These are phyloP conservation scores for Neostethus bicornis DNA, from an alignment of 2,797 vertebrate genomes.

Conservation along the genomic window DNA sequence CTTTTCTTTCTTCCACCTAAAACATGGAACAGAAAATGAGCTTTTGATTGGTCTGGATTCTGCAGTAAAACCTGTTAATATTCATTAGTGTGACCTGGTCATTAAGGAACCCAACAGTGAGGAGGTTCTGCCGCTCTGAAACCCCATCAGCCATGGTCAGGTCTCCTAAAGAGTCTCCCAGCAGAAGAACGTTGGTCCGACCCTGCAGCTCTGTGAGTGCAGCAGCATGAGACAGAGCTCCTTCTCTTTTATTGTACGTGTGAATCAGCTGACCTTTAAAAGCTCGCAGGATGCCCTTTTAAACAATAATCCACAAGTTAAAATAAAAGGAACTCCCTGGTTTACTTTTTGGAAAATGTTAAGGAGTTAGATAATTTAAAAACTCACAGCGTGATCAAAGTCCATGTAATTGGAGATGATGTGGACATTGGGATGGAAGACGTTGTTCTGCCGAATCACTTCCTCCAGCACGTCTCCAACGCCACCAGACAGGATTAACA, in stretches of 20 bases:
- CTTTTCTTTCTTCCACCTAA: conserved; percentile 85
- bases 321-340: not conserved
- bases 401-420: conserved; percentile 97
- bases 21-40: not conserved
- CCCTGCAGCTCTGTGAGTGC: conserved; percentile 80
- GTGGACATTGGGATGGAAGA: conserved; percentile 86
- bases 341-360: not conserved
- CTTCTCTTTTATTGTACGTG: conserved; percentile 89
- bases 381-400: conserved; percentile 85
- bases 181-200: conserved; percentile 83
- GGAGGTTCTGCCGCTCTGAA: conserved; percentile 74
- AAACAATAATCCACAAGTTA: not conserved
- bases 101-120: conserved; percentile 88
- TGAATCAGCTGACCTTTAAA: conserved; percentile 92
- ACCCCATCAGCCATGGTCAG: conserved; percentile 88
- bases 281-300: conserved; percentile 81
- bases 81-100: conserved; percentile 80
- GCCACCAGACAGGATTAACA: conserved; percentile 93
- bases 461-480: conserved; percentile 90
- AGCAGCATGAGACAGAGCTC: conserved; percentile 74
- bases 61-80: not conserved
- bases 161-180: conserved; percentile 91
- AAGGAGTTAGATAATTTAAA: not conserved
- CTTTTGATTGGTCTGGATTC: accelerated
- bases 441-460: conserved; percentile 84